Conservation (phyloP, 2,888 invertebrate genomes). For the Caprella mutica region DNA sequence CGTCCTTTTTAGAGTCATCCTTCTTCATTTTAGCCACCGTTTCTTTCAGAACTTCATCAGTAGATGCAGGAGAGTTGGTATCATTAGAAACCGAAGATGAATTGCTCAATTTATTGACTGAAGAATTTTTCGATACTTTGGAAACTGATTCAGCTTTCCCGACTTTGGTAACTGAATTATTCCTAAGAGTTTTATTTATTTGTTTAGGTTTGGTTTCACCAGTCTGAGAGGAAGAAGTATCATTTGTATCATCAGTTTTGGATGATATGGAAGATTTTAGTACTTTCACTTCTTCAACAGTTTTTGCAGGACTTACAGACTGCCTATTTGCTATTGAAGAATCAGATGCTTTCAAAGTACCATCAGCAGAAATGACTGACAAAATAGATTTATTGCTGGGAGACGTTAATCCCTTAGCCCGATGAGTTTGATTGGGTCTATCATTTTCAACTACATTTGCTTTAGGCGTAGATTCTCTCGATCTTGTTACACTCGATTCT, state of each 20-base stretch:
- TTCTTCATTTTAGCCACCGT: constrained; percentile 26
- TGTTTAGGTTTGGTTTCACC: no score
- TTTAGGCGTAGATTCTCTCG: constrained; percentile 1
- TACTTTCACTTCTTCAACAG: constrained; percentile 2
- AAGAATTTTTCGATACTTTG: background rate
- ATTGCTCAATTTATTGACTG: background rate
- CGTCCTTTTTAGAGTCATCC: constrained; percentile 9
- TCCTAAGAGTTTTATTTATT: no score
- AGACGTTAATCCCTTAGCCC: background rate
- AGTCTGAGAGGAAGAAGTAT: background rate
- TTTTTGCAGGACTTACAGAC: constrained; percentile 19
- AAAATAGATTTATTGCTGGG: constrained; percentile 6
- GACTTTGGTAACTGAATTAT: background rate
- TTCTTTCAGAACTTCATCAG: constrained; percentile 23
- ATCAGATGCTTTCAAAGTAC: constrained; percentile 23
- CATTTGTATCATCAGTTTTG: background rate
- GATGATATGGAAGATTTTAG: no score
- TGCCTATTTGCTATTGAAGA: constrained; percentile 16
- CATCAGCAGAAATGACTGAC: constrained; percentile 10
- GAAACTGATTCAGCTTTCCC: background rate
- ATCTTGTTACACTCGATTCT: background rate
- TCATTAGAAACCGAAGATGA: background rate
- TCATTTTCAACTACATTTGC: background rate
- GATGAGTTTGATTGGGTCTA: background rate
- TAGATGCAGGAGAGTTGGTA: constrained; percentile 9